Base-by-base conservation (phyloP, 2,797 vertebrate genomes). In the Percopsis omiscomaycus region DNA sequence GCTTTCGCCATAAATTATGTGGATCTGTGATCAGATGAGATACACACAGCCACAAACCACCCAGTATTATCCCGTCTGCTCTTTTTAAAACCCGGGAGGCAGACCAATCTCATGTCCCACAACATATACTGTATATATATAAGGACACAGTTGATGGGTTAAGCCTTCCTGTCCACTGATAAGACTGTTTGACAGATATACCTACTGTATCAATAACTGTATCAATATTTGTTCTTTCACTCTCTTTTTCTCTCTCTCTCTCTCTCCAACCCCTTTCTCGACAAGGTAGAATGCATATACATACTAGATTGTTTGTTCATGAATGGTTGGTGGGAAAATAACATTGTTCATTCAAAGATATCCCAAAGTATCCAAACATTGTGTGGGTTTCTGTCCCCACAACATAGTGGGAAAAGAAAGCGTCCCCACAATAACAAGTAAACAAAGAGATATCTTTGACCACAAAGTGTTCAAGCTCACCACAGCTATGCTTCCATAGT, bases 341-440 rank as follows among this genome's bases (percentile, higher is more conserved):
- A 47, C 51, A 55, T 9, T 45, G 54, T 66, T 69, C 48, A 72
- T 1, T 56, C 50, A 49, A 70, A 59, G 56, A 59, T 37, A 58
- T 64, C 59, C 9, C 22, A 27, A 46, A 32, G 14, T 12, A 12
- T 64, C 29, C 55, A 49, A 61, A 67, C 55, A 55, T 57, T 52
- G 60, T 61, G 59, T 45, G 46, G 27, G 49, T 58, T 55, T 62
- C 30, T 56, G 30, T 69, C 64, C 42, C 55, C 48, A 44, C 32
- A 53, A 64, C 50, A 61, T 54, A 75, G 22, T 55, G 51, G 45
- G 32, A 64, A 59, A 54, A 14, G 54, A 57, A 53, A 27, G 54
- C 58, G 30, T 59, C 44, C 59, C 71, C 66, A 9, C 60, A 62
- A 51, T n/a, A 60, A 61, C 53, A 71, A 74, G 71, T 66, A 59